These are phyloP conservation scores for Seira sanloemensis DNA, from an alignment of 2,888 invertebrate genomes.

Conservation along the genomic window DNA sequence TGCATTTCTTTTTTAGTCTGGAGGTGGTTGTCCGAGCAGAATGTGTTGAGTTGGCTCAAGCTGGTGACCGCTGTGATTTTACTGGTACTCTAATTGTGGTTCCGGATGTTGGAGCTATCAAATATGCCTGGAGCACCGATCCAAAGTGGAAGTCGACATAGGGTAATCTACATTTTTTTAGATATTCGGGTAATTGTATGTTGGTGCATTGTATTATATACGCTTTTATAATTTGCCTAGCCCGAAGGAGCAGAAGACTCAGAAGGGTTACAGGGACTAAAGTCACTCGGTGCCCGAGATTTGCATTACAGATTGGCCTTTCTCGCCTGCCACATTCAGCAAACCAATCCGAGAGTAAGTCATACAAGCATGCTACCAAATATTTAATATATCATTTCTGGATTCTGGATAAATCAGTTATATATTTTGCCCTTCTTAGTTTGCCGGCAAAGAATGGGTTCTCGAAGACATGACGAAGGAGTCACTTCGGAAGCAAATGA, in stretches of 20 bases:
- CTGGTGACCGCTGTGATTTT: constrained; percentile 91
- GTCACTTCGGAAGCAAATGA: constrained; percentile 95
- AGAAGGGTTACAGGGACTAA: constrained; percentile 92
- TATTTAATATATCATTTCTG: too few relatives aligned
- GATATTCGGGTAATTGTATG: not conserved
- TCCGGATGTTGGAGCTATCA: constrained; percentile 92
- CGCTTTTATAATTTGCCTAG: constrained; percentile 31
- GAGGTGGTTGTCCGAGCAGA: constrained; percentile 97
- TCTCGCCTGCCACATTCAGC: constrained; percentile 92
- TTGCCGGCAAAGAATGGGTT: constrained; percentile 89
- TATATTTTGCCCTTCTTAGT: constrained; percentile 76
- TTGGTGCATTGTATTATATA: constrained; percentile 19
- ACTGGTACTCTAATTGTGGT: constrained; percentile 97
- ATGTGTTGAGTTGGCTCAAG: constrained; percentile 96
- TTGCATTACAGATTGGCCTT: constrained; percentile 93
- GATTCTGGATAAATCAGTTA: too few relatives aligned
- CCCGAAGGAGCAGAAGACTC: constrained; percentile 81
- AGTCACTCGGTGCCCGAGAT: constrained; percentile 90
- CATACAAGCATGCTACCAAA: too few relatives aligned
- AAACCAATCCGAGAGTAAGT: constrained; percentile 85
- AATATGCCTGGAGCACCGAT: constrained; percentile 91
- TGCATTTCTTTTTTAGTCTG: constrained; percentile 77
- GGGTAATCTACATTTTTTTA: constrained; percentile 31
- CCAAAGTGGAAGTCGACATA: constrained; percentile 86
- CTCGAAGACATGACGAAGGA: constrained; percentile 94